Base-by-base conservation (phyloP, 1,140 invertebrate genomes). In the Drosophila bocki region DNA sequence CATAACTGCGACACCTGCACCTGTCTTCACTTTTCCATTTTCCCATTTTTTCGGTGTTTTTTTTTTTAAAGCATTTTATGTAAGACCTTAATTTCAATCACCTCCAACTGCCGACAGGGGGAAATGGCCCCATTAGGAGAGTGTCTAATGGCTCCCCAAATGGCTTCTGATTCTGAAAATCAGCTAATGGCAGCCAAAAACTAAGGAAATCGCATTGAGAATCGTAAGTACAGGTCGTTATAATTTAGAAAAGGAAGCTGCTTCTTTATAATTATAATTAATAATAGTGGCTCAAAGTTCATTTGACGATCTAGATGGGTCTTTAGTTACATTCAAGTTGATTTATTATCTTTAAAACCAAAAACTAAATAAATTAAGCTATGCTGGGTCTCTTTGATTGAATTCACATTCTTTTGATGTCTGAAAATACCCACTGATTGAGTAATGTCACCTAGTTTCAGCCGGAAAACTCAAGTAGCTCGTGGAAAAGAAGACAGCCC, bases 1-100 rank as follows among this genome's bases (percentile, higher is more conserved):
- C 61, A 75, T 45, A 58, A 68, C 58, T 62, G 77, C 70, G 77
- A 80, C 72, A 75, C 72, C 70, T 75, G 69, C 47, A 56, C 37
- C 59, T 51, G 45, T 17, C 44, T 33, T 8, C 59, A 17, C 29
- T 29, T 22, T 54, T 39, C 53, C 53, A 56, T 39, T 53, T 26
- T 17, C 32, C 32, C 47, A 53, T 19, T 53, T 47, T 47, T 68
- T 69, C 32, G 65, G 11, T 13, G 26, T 22, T 22, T 19, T 17
- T 39, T 64, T 32, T 8, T 47, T 22, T 7, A 15, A 22, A 47
- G 44, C 44, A 12, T 19, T 45, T 45, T 75, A 75, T 75, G 44
- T 75, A 75, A 75, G 72, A 22, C 41, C 37, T 50, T 50, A 39
- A 33, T 41, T 67, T 67, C 19, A 68, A 67, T 41, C 33, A 22